Conservation (phyloP, 2,888 invertebrate species). For the Harpagoxenus sublaevis region DNA sequence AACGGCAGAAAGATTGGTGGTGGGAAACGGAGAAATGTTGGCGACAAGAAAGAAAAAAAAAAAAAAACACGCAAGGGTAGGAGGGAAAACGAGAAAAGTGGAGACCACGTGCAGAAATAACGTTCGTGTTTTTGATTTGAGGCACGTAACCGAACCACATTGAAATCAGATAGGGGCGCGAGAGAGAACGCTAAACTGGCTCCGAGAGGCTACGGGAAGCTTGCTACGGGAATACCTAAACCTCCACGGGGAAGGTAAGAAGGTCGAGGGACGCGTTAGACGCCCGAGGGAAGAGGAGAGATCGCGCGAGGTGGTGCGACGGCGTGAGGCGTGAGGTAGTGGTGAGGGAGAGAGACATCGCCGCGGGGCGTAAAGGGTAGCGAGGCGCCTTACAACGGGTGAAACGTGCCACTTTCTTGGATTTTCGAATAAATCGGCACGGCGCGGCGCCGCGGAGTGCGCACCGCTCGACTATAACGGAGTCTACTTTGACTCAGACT, state of each 20-base stretch:
- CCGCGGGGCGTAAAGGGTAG: conserved; percentile 61
- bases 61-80: neutral
- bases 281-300: conserved; percentile 58
- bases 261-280: conserved; percentile 62
- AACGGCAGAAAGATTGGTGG: conserved; percentile 52
- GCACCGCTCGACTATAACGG: conserved; percentile 69
- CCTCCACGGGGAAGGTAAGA: conserved; percentile 41
- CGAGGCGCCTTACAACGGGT: conserved; percentile 70
- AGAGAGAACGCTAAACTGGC: conserved; percentile 81
- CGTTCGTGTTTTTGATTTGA: conserved; percentile 84
- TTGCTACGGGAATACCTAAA: conserved; percentile 80
- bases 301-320: conserved; percentile 16
- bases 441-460: conserved; percentile 54
- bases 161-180: conserved; percentile 83
- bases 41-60: neutral
- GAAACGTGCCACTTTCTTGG: conserved; percentile 77
- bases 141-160: conserved; percentile 84
- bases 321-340: neutral
- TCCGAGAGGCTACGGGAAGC: conserved; percentile 75
- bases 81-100: conserved; percentile 73
- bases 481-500: conserved; percentile 73
- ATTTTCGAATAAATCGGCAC: conserved; percentile 79
- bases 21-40: conserved; percentile 37
- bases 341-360: conserved; percentile 50
- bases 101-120: conserved; percentile 81